A percentile compares a stretch with the other conserved stretches of the same genome.
Conservation (phyloP, 2,888 invertebrate genomes). For the Lochmaea capreae region DNA sequence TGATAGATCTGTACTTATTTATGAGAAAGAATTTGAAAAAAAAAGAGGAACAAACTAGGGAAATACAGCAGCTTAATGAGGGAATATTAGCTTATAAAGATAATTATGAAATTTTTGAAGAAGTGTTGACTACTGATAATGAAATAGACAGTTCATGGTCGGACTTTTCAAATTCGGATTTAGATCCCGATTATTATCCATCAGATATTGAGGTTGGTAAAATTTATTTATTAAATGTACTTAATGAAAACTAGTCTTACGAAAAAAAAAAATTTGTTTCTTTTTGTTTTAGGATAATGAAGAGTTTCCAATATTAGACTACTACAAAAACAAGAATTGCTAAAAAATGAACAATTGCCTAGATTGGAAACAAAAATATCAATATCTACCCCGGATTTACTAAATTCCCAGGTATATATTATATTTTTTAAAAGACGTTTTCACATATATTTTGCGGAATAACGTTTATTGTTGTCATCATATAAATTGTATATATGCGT, state of each 20-base stretch:
- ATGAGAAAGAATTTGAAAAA: neutral
- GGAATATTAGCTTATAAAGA: slow-evolving; percentile 3
- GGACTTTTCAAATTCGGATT: slow-evolving; percentile 2
- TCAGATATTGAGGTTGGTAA: slow-evolving; percentile 1
- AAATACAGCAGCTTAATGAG: neutral
- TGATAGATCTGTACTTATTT: neutral
- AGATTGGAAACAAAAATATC: neutral
- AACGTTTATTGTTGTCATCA: neutral
- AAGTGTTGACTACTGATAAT: neutral
- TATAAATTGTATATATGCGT: neutral
- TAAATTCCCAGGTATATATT: neutral
- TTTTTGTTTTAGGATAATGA: neutral
- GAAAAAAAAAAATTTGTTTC: no score
- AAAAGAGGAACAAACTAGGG: neutral
- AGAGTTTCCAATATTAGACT: neutral
- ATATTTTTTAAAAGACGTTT: neutral
- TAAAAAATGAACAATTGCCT: neutral
- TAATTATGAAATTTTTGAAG: neutral
- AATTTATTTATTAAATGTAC: neutral
- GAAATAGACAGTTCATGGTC: neutral
- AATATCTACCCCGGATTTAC: neutral
- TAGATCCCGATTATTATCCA: neutral
- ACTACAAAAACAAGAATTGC: neutral
- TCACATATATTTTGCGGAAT: neutral
- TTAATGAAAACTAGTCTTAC: neutral